A percentile compares a stretch with the other conserved stretches of the same genome.
Conservation (phyloP, 2,797 vertebrate species). For the Cynopterus sphinx region DNA sequence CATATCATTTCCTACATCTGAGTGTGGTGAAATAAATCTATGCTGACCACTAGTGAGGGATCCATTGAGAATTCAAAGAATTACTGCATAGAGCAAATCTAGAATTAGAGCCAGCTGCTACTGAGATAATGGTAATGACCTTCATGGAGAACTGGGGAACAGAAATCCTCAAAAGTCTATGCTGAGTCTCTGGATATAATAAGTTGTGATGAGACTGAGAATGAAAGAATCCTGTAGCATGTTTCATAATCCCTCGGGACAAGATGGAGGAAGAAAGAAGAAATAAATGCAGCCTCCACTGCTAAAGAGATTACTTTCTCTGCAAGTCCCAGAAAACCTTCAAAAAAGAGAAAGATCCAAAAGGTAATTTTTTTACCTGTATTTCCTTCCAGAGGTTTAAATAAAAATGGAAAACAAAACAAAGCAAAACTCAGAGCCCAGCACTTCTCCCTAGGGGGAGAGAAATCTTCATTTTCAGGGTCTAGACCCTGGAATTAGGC, state of each 20-base stretch:
- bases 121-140: neutral
- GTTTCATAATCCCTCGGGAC: neutral
- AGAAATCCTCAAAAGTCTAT: neutral
- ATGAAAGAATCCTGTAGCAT: neutral
- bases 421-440: neutral
- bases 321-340: slow-evolving; percentile 36
- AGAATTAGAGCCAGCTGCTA: slow-evolving; percentile 32
- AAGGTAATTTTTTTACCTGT: slow-evolving; percentile 18
- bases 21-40: neutral
- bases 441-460: neutral
- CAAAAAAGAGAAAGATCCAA: slow-evolving; percentile 18
- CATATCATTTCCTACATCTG: neutral
- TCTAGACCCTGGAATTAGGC: neutral
- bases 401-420: neutral
- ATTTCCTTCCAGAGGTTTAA: neutral
- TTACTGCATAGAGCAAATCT: neutral
- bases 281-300: neutral
- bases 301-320: slow-evolving; percentile 42
- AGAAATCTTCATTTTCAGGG: neutral
- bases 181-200: neutral
- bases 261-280: neutral
- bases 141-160: neutral
- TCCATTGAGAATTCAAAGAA: neutral
- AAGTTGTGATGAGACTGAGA: neutral
- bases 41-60: neutral